Percentiles rank a stretch among this genome's conserved stretches.
These are phyloP conservation scores for Maconellicoccus hirsutus DNA, from an alignment of 1,140 invertebrate genomes.

Conservation along the genomic window DNA sequence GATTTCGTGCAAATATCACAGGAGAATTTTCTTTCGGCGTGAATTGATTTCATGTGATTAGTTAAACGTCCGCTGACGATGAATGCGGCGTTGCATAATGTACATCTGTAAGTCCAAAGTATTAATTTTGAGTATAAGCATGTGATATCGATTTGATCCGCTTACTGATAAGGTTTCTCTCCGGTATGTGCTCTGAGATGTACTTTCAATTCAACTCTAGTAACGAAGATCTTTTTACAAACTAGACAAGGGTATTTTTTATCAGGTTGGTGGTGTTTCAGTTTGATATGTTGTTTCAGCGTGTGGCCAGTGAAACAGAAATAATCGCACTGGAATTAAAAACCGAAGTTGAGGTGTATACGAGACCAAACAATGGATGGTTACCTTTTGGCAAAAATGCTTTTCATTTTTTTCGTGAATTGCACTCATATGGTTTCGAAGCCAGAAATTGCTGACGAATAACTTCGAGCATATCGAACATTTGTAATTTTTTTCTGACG, in stretches of 20 bases:
- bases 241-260: conserved; percentile 2
- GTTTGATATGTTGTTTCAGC: background rate
- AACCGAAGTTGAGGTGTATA: background rate
- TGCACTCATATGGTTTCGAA: background rate
- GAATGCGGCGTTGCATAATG: background rate
- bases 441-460: background rate
- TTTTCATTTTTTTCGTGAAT: conserved; percentile 13
- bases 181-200: background rate
- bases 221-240: background rate
- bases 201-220: background rate
- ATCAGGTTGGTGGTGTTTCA: background rate
- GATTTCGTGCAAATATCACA: conserved; percentile 1
- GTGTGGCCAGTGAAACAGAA: background rate
- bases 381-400: background rate
- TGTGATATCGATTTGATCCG: background rate
- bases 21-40: conserved; percentile 12
- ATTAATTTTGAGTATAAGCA: background rate
- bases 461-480: background rate
- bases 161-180: conserved; percentile 11
- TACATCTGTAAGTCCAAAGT: background rate
- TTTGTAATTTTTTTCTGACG: background rate
- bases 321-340: conserved; percentile 17
- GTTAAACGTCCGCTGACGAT: background rate
- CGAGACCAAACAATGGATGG: background rate
- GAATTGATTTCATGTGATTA: conserved; percentile 6